A percentile compares a stretch with the other conserved stretches of the same genome.
Conservation (phyloP, 2,797 vertebrate genomes). For the Enteromius argenteus region DNA sequence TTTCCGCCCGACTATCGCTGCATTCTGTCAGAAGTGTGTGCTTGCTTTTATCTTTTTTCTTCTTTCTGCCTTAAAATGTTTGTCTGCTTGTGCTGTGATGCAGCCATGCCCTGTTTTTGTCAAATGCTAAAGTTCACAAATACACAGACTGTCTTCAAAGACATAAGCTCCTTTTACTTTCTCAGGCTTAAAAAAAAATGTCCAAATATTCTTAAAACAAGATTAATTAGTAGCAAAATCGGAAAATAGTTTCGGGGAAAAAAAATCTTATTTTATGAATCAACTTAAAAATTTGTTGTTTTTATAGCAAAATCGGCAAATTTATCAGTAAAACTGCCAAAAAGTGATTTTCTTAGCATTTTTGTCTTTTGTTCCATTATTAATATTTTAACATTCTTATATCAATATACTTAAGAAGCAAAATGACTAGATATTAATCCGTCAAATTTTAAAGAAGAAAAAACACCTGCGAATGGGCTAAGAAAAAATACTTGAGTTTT, state of each 20-base stretch:
- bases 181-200: background rate
- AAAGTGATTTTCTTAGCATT: background rate
- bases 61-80: constrained; percentile 32
- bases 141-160: constrained; percentile 36
- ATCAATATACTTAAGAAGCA: background rate
- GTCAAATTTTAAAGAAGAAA: background rate
- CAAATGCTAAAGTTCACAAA: constrained; percentile 34
- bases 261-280: background rate
- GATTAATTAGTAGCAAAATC: background rate
- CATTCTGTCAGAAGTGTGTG: constrained; percentile 46
- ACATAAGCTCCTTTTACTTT: background rate
- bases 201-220: background rate
- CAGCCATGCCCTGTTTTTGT: constrained; percentile 35
- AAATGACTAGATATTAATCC: background rate
- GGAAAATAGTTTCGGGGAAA: background rate
- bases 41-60: constrained; percentile 36
- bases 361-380: background rate
- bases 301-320: background rate
- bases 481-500: background rate
- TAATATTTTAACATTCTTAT: background rate
- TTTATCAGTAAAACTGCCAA: background rate
- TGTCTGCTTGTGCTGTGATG: constrained; percentile 30
- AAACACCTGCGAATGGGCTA: too few species aligned
- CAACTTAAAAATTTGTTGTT: background rate
- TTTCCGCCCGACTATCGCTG: constrained; percentile 50